A percentile compares a stretch with the other conserved stretches of the same genome.
Conservation (phyloP, 2,797 vertebrate species). For the Premnoplex brunnescens region DNA sequence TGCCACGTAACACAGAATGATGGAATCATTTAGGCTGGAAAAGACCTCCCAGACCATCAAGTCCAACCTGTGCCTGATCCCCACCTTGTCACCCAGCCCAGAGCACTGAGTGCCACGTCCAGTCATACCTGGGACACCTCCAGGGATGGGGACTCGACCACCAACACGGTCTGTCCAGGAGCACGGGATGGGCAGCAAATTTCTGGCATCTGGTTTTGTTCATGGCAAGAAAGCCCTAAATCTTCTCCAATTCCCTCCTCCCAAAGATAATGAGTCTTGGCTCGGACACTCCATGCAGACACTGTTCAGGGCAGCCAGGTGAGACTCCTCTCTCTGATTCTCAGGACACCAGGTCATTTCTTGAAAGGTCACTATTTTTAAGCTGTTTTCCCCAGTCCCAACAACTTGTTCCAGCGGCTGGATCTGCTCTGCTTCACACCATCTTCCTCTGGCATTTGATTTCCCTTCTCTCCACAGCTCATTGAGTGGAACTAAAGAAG, state of each 20-base stretch:
- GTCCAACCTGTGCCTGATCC: not conserved
- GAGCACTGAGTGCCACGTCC: not conserved
- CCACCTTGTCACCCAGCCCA: not conserved
- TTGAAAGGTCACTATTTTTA: not conserved
- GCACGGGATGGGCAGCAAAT: not conserved
- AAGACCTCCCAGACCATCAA: not conserved
- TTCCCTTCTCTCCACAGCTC: not conserved
- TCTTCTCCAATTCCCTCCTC: not conserved
- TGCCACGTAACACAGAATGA: not conserved
- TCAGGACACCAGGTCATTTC: not conserved
- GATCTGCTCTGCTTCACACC: not conserved
- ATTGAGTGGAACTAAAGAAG: not conserved
- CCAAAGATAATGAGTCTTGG: not conserved
- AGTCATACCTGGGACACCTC: not conserved
- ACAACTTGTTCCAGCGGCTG: not conserved
- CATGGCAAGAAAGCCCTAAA: not conserved
- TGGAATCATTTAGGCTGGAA: not conserved
- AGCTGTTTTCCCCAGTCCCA: not conserved
- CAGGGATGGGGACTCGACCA: not conserved
- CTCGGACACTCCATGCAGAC: not conserved
- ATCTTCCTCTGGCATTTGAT: not conserved
- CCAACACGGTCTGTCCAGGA: not conserved
- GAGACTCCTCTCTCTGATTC: not conserved
- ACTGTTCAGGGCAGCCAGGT: not conserved
- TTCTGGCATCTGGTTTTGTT: not conserved